Evolutionary conservation across 2,797 vertebrate genomes (phyloP).

Genomic region (Mormyrus proboscirostris): DNA sequence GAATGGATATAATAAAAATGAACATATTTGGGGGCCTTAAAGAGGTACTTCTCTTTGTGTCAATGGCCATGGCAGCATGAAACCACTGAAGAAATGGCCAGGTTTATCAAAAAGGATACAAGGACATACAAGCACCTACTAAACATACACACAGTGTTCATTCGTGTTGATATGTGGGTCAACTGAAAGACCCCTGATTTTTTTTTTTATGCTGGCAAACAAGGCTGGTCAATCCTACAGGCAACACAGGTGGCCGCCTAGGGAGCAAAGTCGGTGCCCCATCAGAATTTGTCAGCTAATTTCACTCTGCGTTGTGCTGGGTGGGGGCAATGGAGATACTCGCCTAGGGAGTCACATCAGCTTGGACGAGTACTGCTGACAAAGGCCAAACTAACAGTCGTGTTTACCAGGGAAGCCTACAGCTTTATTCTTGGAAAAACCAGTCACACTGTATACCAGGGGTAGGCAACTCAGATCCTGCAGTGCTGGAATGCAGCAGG

Average conservation of each 20-base stretch:
- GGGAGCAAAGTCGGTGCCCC: neutral
- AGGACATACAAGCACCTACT: neutral
- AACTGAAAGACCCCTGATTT: neutral
- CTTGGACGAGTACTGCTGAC: neutral
- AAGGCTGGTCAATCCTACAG: neutral
- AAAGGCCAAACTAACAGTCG: neutral
- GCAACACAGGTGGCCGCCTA: neutral
- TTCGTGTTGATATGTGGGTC: neutral
- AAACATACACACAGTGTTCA: neutral
- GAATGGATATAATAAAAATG: neutral
- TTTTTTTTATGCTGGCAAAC: neutral
- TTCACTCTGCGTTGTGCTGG: neutral
- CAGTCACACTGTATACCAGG: neutral
- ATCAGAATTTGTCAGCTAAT: neutral
- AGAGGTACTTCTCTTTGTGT: neutral
- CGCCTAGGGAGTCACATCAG: neutral
- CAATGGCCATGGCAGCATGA: neutral
- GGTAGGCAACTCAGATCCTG: neutral
- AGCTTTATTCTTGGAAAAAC: neutral
- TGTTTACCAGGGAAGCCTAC: neutral
- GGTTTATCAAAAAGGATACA: neutral
- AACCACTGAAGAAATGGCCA: neutral
- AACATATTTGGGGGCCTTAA: neutral
- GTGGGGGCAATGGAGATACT: neutral
- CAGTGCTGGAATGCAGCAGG: neutral